phyloP scores from a whole-genome alignment of 2,797 vertebrate species.

The Galagoides demidoff region DNA sequence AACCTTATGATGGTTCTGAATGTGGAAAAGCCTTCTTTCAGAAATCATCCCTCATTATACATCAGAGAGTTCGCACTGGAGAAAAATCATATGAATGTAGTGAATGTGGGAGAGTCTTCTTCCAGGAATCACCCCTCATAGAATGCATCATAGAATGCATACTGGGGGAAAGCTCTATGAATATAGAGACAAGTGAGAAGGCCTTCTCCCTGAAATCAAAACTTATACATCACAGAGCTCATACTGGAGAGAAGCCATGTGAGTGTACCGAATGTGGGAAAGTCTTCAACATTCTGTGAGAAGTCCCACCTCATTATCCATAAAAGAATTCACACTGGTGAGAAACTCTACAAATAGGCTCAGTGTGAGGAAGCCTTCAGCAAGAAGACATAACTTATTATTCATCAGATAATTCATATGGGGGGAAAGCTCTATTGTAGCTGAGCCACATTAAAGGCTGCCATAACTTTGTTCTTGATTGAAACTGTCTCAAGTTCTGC shows the following conservation, averaged over 20 bases:
- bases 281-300: background rate
- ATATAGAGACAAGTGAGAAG: constrained; percentile 38
- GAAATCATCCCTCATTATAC: constrained; percentile 60
- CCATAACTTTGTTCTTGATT: no score
- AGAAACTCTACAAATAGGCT: constrained; percentile 63
- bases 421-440: constrained; percentile 52
- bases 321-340: constrained; percentile 54
- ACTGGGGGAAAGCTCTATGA: constrained; percentile 55
- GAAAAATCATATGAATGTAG: constrained; percentile 32
- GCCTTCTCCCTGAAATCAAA: constrained; percentile 48
- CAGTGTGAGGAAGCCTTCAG: constrained; percentile 55
- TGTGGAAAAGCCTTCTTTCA: constrained; percentile 64
- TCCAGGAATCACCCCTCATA: constrained; percentile 50
- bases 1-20: constrained; percentile 65
- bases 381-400: background rate
- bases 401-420: constrained; percentile 60
- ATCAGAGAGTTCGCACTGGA: constrained; percentile 68
- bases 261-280: constrained; percentile 36
- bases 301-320: constrained; percentile 53
- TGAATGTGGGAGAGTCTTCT: constrained; percentile 48
- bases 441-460: no score
- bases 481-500: no score
- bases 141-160: constrained; percentile 72
- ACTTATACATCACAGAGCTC: constrained; percentile 72
- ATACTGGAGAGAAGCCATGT: constrained; percentile 51